Evolutionary conservation across 2,888 invertebrate genomes (phyloP).

Genomic region (Eilema griseolum): DNA sequence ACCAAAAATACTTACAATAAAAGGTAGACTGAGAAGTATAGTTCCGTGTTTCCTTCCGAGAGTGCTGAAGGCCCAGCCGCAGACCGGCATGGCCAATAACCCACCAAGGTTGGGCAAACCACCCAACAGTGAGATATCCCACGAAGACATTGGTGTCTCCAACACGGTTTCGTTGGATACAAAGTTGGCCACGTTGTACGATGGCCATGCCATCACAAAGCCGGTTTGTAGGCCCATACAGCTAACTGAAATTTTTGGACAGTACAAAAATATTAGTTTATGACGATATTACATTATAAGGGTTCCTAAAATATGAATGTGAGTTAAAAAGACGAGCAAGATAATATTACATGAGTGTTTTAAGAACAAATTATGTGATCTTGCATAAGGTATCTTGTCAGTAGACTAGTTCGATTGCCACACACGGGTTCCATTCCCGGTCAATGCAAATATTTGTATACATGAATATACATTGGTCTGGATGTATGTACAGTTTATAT

Average conservation of each 20-base stretch:
- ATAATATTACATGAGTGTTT: too few relatives aligned
- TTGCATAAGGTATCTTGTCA: too few relatives aligned
- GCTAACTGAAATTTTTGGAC: not conserved
- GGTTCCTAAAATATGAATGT: too few relatives aligned
- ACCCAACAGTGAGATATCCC: not conserved
- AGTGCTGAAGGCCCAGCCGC: not conserved
- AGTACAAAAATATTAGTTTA: too few relatives aligned
- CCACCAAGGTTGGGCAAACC: conserved; percentile 4
- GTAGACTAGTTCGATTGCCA: too few relatives aligned
- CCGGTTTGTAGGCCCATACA: not conserved
- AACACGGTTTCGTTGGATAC: not conserved
- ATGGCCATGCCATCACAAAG: not conserved
- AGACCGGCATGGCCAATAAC: not conserved
- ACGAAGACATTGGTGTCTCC: not conserved
- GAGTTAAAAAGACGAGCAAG: too few relatives aligned
- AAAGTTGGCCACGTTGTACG: not conserved
- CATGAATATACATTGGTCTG: too few relatives aligned
- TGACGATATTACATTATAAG: too few relatives aligned
- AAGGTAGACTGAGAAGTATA: conserved; percentile 1
- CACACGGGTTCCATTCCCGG: too few relatives aligned
- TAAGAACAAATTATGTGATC: too few relatives aligned
- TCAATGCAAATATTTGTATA: too few relatives aligned
- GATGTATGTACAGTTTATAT: too few relatives aligned
- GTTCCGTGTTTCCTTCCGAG: not conserved
- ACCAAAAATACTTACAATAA: not conserved